These are phyloP conservation scores for Hydropsyche tenuis DNA, from an alignment of 1,140 invertebrate species.

Conservation along the genomic window DNA sequence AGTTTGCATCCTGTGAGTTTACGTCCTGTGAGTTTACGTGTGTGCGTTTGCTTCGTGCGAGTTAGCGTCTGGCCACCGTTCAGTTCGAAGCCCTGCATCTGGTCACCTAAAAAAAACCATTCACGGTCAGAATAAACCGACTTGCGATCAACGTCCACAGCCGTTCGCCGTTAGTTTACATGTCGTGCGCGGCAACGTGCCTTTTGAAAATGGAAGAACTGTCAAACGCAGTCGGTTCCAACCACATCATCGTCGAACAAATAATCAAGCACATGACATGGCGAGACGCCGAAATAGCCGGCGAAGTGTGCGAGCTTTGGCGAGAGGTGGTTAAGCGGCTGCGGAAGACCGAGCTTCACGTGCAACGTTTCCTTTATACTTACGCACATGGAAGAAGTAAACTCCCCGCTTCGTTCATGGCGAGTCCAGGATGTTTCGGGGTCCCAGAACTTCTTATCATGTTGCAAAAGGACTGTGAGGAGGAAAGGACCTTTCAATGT, in stretches of 20 bases:
- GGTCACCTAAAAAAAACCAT: too few species aligned
- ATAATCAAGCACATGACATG: background rate
- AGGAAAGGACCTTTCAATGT: background rate
- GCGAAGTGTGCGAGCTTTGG: background rate
- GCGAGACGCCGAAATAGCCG: background rate
- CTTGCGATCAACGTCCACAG: too few species aligned
- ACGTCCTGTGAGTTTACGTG: too few species aligned
- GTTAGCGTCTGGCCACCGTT: too few species aligned
- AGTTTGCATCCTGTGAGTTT: too few species aligned
- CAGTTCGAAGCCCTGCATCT: too few species aligned
- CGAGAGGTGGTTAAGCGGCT: background rate
- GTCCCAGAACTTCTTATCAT: background rate
- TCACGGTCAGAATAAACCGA: too few species aligned
- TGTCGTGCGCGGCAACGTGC: too few species aligned
- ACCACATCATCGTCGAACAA: background rate
- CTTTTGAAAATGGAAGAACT: background rate
- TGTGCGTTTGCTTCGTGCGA: too few species aligned
- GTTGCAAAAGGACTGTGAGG: background rate
- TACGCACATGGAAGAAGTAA: background rate
- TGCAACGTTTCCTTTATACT: background rate
- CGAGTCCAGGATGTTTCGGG: too few species aligned
- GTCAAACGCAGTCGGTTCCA: background rate
- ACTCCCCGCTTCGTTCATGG: too few species aligned
- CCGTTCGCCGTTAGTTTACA: too few species aligned
- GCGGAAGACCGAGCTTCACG: background rate